Base-by-base conservation (phyloP, 2,888 invertebrate species). In the Pemphredon lugubris region DNA sequence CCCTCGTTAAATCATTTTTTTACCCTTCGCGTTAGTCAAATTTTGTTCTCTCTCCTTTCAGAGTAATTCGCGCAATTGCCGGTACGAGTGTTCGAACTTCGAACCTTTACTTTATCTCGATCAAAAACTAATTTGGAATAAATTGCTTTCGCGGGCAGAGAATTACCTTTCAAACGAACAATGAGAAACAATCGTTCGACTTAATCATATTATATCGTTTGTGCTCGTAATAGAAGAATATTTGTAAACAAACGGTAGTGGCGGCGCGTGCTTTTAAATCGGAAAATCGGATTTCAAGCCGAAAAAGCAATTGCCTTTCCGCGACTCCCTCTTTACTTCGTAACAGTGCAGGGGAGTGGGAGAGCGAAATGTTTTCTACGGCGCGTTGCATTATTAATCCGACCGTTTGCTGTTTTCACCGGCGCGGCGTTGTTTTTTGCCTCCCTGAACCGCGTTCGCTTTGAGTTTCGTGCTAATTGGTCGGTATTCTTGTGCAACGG, bases 401-500 rank as follows among this genome's bases (percentile, higher is more conserved):
- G n/a, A n/a, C 9, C 34, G n/a, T 11, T 26, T 34, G 34, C n/a
- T n/a, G n/a, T 34, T 34, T 34, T 26, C 26, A 7, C 26, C 26
- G 26, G 4, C 26, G 26, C 26, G 26, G 7, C 26, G 26, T 3
- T 1, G 2, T 34, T 53, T 44, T 14, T 32, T 16, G 0, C 14
- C 11, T n/a, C 16, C 14, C 6, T 9, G 11, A n/a, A n/a, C 16
- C 34, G 20, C 2, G 14, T 2, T 21, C 26, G 3, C 9, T 18
- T 40, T 40, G 40, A 16, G 16, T 16, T 34, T 26, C 39, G 44
- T 74, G 54, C 74, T 84, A 84, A 83, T 83, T 83, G 80, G 73
- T 71, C 60, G 50, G 66, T 55, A 60, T 77, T 75, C 79, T 70
- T 54, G 42, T 55, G 57, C 55, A 60, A 60, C 58, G 48, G 47